Evolutionary conservation across 2,888 invertebrate species (phyloP).

Genomic region (Stenchaetothrips biformis): DNA sequence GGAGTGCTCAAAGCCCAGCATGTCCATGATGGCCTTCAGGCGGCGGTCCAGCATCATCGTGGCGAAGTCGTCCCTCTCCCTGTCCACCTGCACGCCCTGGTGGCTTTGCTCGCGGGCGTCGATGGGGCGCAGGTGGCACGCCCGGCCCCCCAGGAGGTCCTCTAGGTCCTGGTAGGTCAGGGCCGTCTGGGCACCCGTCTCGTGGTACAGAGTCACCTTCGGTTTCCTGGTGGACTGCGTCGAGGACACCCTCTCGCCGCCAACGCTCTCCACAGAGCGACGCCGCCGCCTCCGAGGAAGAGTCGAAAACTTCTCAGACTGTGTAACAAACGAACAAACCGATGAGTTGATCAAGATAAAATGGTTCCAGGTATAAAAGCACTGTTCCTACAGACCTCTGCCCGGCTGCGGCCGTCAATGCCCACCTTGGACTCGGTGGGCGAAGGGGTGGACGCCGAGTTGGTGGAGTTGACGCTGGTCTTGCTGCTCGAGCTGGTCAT

Average conservation of each 20-base stretch:
- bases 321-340: not conserved
- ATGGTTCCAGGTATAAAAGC: too few species aligned
- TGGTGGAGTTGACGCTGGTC: conserved; percentile 25
- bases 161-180: conserved; percentile 67
- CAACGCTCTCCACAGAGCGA: conserved; percentile 44
- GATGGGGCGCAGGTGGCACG: conserved; percentile 23
- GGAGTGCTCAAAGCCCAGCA: conserved; percentile 11
- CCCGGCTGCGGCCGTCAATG: conserved; percentile 21
- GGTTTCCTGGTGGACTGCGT: too few species aligned
- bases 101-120: conserved; percentile 4
- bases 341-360: too few species aligned
- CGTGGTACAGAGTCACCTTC: conserved; percentile 68
- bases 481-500: conserved; percentile 22
- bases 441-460: conserved; percentile 28
- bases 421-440: conserved; percentile 30
- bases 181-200: conserved; percentile 71
- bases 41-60: conserved; percentile 43
- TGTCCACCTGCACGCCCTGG: conserved; percentile 19
- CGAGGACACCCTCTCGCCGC: conserved; percentile 37
- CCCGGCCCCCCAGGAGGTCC: conserved; percentile 61
- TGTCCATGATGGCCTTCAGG: conserved; percentile 39
- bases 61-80: conserved; percentile 35
- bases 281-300: conserved; percentile 62
- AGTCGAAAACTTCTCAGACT: conserved; percentile 65
- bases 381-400: too few species aligned